Base-by-base conservation (phyloP, 2,113 vertebrate genomes). In the Diadophis punctatus region DNA sequence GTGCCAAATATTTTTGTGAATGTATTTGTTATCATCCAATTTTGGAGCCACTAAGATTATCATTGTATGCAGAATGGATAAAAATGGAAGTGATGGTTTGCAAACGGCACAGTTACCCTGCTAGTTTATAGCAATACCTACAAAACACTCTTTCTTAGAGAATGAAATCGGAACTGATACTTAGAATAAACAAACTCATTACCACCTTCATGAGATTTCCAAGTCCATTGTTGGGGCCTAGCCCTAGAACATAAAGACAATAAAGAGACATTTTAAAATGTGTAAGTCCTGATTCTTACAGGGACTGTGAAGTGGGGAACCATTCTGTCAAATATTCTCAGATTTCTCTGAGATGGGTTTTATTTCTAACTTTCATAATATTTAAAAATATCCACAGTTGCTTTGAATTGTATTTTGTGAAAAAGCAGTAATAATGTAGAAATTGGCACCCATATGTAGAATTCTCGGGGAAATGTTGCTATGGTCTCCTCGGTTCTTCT, bases 1-100 rank as follows among this genome's bases (percentile, higher is more conserved):
- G 86, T 86, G n/a, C 43, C 86, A 63, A 55, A 27, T 80, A 23
- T 90, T 94, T 94, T 94, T 60, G 85, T 93, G 48, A 49, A 25
- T 39, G 3, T 60, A 58, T 91, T 86, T 58, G n/a, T 22, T n/a
- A 53, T 52, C 90, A 43, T 30, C 25, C 14, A 68, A 53, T 8
- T 52, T 46, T 49, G 25, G 22, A 68, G 23, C 18, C 34, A 88
- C 34, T 80, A 51, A 88, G 20, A 53, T 8, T 27, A 20, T 56
- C 8, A 23, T 46, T 10, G 16, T 2, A 52, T 34, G 16, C 51
- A 23, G 48, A 91, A 88, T 84, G 39, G 9, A 87, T 87, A 51
- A 86, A 80, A 55, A 80, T 46, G 74, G 34, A 34, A 92, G 27
- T 80, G 49, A 39, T 23, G 48, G 46, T 43, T 88, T 91, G 25